Conservation (phyloP, 2,113 vertebrate genomes). For the Laterallus jamaicensis region DNA sequence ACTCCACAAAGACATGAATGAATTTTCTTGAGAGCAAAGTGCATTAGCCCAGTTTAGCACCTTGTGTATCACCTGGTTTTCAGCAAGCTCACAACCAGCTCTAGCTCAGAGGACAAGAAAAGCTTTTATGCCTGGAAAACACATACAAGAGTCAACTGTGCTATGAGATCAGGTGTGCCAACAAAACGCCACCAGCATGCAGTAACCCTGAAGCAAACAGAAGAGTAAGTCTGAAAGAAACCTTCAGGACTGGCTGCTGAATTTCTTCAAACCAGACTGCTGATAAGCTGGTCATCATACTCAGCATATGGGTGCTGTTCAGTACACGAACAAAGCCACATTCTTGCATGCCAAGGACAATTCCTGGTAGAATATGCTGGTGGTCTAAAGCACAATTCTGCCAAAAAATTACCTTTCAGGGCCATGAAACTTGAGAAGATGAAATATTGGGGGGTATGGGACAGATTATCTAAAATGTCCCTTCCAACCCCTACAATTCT, state of each 20-base stretch:
- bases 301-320: neutral
- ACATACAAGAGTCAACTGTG: neutral
- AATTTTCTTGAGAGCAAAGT: neutral
- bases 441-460: neutral
- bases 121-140: neutral
- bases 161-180: neutral
- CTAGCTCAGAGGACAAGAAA: neutral
- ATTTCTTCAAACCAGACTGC: neutral
- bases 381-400: neutral
- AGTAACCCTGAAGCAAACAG: neutral
- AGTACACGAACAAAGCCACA: neutral
- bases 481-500: no score
- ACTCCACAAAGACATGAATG: neutral
- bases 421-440: neutral
- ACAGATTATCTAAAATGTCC: neutral
- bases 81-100: neutral
- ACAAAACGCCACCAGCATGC: neutral
- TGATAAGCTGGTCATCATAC: neutral
- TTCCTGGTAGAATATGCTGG: neutral
- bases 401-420: neutral
- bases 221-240: neutral
- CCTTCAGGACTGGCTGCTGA: neutral
- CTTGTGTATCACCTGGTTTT: neutral
- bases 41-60: neutral
- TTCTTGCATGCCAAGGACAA: neutral